Evolutionary conservation across 2,113 vertebrate species (phyloP), one percentile per base, ranked within the genome.

Genomic region (Lipophrys pholis): DNA sequence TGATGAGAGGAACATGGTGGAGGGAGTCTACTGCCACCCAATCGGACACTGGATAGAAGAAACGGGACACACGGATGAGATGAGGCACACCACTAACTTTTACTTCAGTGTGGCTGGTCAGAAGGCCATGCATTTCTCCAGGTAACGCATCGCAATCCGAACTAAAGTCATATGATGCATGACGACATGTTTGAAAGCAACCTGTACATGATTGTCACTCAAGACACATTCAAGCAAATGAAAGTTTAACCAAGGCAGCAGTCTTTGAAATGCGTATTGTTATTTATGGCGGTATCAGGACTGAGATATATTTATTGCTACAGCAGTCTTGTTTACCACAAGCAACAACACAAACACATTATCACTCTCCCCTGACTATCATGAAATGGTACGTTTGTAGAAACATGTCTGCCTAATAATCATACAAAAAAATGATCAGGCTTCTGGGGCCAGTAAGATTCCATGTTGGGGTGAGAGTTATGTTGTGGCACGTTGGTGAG

Each of bases 111-210:
- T 99, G 35, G 96, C 97, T 3, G 96, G 93, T 88, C 95, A 97
- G 84, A 96, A 95, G 71, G 95, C 97, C 83, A 99, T 99, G 63
- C 97, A 99, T 90, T 99, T 95, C 77, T 99, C 97, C 87, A 97
- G 96, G 98, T 98, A 95, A 79, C 58, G 56, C 60, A 42, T 2
- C 73, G 64, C 56, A 54, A 8, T 21, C 21, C 38, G 38, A 59
- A 7, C n/a, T 1, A 0, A 53, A 5, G 10, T n/a, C 56, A 11
- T 16, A 5, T 46, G 11, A 38, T 49, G 17, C 2, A 17, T 39
- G 10, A 5, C 48, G 21, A 30, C n/a, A n/a, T 30, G 21, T 30
- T 30, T 30, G 21, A 30, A 30, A 30, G 4, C 4, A 30, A 30
- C 21, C 21, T 30, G 21, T 2, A 30, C 21, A 30, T 30, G 21